phyloP scores from a whole-genome alignment of 2,113 vertebrate species.

The Ancistrus triradiatus region DNA sequence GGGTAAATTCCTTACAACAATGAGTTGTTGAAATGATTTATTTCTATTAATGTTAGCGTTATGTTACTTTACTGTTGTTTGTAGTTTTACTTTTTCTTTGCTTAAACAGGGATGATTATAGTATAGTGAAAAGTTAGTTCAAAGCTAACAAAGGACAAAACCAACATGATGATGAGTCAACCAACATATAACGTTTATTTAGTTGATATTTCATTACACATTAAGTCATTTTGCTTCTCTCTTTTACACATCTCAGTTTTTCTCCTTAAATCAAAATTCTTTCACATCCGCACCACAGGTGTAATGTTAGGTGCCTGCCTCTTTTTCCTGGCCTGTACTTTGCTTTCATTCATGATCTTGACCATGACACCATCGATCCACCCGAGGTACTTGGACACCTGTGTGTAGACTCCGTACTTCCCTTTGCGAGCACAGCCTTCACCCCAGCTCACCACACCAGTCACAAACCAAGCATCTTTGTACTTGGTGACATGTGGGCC shows the following conservation, averaged over 20 bases:
- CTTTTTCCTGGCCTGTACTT: constrained; percentile 20
- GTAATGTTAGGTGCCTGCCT: constrained; percentile 10
- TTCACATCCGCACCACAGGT: constrained; percentile 19
- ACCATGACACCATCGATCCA: constrained; percentile 72
- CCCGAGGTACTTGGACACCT: constrained; percentile 77
- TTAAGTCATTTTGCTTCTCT: background rate
- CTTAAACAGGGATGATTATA: too few relatives aligned
- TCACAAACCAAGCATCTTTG: constrained; percentile 77
- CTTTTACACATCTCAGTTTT: background rate
- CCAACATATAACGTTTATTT: constrained; percentile 26
- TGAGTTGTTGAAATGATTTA: too few relatives aligned
- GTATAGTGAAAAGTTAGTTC: too few relatives aligned
- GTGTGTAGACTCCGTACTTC: constrained; percentile 90
- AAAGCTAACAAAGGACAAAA: too few relatives aligned
- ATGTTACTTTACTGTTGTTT: too few relatives aligned
- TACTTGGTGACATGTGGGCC: constrained; percentile 88
- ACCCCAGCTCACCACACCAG: constrained; percentile 93
- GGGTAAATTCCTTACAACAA: too few relatives aligned
- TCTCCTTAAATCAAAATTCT: background rate
- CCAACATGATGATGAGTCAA: too few relatives aligned
- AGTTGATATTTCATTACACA: background rate
- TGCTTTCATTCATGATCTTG: background rate
- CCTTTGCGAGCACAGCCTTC: constrained; percentile 86
- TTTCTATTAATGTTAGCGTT: too few relatives aligned
- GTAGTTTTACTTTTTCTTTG: too few relatives aligned